phyloP scores from a whole-genome alignment of 1,140 invertebrate genomes.

The Procambarus virginalis region DNA sequence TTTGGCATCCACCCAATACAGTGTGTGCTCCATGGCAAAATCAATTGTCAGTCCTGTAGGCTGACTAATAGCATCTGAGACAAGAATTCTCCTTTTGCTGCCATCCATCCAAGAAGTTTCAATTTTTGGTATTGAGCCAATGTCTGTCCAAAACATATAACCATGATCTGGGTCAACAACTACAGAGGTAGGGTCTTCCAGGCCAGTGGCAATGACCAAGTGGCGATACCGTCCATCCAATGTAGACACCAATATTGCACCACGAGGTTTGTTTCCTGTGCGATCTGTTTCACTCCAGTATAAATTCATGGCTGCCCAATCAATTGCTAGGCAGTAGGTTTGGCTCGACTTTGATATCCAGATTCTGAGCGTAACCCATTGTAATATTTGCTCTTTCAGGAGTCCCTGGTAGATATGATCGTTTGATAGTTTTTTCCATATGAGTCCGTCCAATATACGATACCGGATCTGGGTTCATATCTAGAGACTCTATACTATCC shows the following conservation, averaged over 20 bases:
- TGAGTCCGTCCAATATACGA: conserved; percentile 95
- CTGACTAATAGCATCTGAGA: conserved; percentile 85
- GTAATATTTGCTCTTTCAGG: conserved; percentile 79
- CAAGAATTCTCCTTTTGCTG: conserved; percentile 85
- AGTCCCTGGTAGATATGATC: conserved; percentile 91
- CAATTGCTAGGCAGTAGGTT: conserved; percentile 89
- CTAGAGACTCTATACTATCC: conserved; percentile 90
- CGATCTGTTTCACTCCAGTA: conserved; percentile 94
- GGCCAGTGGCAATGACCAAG: conserved; percentile 79
- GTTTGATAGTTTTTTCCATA: conserved; percentile 91
- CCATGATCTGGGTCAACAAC: conserved; percentile 91
- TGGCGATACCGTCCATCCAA: conserved; percentile 91
- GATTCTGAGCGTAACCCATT: conserved; percentile 87
- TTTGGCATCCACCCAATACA: conserved; percentile 98
- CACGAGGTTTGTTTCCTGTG: conserved; percentile 78
- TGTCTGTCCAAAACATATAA: conserved; percentile 92
- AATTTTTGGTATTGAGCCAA: conserved; percentile 87
- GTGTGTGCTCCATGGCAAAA: conserved; percentile 87
- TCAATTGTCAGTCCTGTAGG: conserved; percentile 94
- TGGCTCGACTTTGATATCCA: conserved; percentile 82
- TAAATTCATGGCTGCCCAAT: conserved; percentile 93
- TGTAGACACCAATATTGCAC: conserved; percentile 89
- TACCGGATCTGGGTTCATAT: conserved; percentile 86
- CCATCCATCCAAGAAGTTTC: conserved; percentile 98
- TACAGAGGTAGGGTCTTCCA: conserved; percentile 89